Base-by-base conservation (phyloP, 1,140 invertebrate species). In the Sitobion miscanthi region DNA sequence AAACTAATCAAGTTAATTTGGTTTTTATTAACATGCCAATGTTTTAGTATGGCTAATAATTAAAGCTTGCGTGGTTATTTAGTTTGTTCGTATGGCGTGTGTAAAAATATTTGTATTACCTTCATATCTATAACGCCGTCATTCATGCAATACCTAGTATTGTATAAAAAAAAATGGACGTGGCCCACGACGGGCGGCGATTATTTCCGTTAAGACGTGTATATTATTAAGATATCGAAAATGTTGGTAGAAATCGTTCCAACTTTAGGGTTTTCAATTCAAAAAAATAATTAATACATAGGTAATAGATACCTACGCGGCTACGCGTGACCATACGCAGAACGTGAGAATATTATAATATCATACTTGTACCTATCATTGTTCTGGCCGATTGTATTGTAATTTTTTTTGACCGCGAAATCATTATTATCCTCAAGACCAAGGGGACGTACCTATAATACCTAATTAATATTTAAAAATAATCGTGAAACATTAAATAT, bases 221-320 rank as follows among this genome's bases (percentile, higher is more conserved):
- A 4, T 77, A 17, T 17, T 77, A n/a, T 77, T 35, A 77, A 11
- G 7, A 69, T 57, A 69, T 77, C 62, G 6, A 77, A 77, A 77
- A 17, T n/a, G 17, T 77, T 77, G 62, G 62, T 77, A 0, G n/a
- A n/a, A 77, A 77, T 77, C 14, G 62, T n/a, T 77, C n/a, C n/a
- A 17, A 77, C 62, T 77, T 77, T 30, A 14, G 30, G 62, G 30
- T 77, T 77, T 77, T 77, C 5, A 7, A n/a, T 30, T 77, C n/a
- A n/a, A n/a, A 77, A 77, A 77, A 77, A n/a, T 77, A 77, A 77
- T 77, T 77, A 77, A 77, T 77, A 77, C 30, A 77, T 77, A 77
- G n/a, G 62, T 77, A 42, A 3, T 42, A 42, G 42, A 3, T 42
- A 42, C 42, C 42, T 42, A 77, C 62, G 4, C 62, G 62, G 2